Evolutionary conservation across 2,797 vertebrate genomes (phyloP).

Genomic region (Brachymystax lenok): DNA sequence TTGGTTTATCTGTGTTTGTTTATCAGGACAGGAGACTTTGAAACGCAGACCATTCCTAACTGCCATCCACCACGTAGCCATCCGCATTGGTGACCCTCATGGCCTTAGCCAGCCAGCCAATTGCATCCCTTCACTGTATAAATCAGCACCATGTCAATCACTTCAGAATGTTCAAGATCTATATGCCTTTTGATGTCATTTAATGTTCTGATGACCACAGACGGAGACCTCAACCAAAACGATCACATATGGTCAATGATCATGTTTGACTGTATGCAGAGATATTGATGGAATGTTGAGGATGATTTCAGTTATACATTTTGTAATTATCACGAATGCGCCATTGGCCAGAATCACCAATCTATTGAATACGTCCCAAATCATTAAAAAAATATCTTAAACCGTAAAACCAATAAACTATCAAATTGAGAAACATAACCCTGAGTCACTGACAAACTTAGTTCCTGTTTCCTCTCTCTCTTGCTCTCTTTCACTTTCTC

Average conservation of each 20-base stretch:
- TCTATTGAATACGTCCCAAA: not conserved
- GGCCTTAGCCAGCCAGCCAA: constrained; percentile 44
- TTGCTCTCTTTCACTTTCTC: no score
- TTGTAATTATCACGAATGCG: not conserved
- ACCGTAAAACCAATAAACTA: constrained; percentile 3
- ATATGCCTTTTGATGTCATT: not conserved
- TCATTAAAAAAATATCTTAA: not conserved
- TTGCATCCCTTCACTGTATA: constrained; percentile 41
- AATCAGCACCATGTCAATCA: constrained; percentile 58
- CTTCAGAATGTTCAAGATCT: constrained; percentile 8
- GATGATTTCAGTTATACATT: not conserved
- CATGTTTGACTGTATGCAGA: not conserved
- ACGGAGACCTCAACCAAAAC: not conserved
- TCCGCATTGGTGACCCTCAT: constrained; percentile 76
- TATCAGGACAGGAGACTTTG: constrained; percentile 82
- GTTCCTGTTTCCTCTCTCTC: not conserved
- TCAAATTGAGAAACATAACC: not conserved
- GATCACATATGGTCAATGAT: not conserved
- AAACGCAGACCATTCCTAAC: constrained; percentile 80
- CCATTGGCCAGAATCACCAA: not conserved
- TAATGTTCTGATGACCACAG: not conserved
- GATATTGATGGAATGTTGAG: not conserved
- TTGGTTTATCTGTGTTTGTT: constrained; percentile 60
- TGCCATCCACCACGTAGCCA: constrained; percentile 61
- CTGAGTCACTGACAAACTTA: no score